A percentile compares a stretch with the other conserved stretches of the same genome.
phyloP scores from a whole-genome alignment of 2,797 vertebrate species.

The Ciconia nigra region DNA sequence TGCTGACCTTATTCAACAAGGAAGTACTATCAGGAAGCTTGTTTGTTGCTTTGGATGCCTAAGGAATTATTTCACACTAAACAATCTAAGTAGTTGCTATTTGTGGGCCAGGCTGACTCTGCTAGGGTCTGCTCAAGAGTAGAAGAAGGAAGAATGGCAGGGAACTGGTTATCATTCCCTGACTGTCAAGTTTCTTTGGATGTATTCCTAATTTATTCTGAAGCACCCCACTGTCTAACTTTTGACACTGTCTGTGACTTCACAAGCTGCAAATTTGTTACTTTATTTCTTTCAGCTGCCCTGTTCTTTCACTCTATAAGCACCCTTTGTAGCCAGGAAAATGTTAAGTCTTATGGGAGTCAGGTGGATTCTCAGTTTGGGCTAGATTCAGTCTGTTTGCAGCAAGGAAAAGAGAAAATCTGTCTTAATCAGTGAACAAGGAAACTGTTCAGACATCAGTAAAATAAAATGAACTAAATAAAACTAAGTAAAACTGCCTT shows the following conservation, averaged over 20 bases:
- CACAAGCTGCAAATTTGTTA: neutral
- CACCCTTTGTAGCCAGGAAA: neutral
- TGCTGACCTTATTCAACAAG: neutral
- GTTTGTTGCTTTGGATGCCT: neutral
- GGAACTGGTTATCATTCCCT: neutral
- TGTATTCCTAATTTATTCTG: neutral
- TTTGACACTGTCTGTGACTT: neutral
- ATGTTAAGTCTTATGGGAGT: neutral
- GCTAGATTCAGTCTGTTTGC: neutral
- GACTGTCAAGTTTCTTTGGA: neutral
- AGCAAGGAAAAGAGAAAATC: neutral
- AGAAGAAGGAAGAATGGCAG: neutral
- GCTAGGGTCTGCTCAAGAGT: neutral
- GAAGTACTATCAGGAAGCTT: neutral
- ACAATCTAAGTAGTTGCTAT: neutral
- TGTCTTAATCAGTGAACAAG: neutral
- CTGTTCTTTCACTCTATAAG: neutral
- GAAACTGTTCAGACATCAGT: neutral
- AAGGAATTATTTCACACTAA: neutral
- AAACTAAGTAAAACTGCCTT: neutral
- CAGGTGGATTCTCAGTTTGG: neutral
- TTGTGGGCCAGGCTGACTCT: neutral
- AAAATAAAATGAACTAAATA: neutral
- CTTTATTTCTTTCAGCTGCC: neutral
- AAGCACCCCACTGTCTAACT: neutral